Percentiles rank a stretch among this genome's conserved stretches.
phyloP scores from a whole-genome alignment of 2,797 vertebrate genomes.

The Lutjanus argentimaculatus region DNA sequence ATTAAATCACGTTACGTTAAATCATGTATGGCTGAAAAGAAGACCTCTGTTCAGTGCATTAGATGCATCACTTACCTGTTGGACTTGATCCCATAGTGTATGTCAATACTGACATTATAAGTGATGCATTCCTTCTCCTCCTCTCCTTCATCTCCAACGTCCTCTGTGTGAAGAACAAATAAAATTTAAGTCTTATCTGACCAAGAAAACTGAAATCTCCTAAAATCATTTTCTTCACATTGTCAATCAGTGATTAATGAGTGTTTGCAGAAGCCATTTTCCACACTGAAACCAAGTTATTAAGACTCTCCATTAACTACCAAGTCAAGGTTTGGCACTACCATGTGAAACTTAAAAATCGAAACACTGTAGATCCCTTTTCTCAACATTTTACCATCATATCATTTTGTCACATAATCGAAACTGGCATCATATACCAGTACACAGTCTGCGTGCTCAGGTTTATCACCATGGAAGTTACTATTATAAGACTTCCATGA shows the following conservation, averaged over 20 bases:
- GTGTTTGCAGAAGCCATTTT: neutral
- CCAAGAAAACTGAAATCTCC: neutral
- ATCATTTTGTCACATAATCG: neutral
- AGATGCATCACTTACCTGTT: conserved; percentile 89
- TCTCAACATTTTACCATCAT: neutral
- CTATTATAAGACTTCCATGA: neutral
- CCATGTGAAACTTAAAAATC: neutral
- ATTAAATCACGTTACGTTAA: neutral
- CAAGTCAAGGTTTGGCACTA: neutral
- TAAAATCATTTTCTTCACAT: neutral
- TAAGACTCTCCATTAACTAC: neutral
- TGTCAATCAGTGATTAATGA: neutral
- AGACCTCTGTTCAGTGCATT: neutral
- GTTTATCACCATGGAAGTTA: neutral
- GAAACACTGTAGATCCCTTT: neutral
- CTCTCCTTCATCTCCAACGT: conserved; percentile 98
- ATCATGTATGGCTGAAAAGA: neutral
- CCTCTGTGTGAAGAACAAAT: conserved; percentile 88
- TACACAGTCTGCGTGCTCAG: neutral
- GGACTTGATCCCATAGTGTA: conserved; percentile 98
- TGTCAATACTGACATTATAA: conserved; percentile 96
- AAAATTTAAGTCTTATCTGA: neutral
- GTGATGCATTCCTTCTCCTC: conserved; percentile 98
- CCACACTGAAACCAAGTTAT: neutral
- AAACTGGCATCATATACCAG: neutral